phyloP scores from a whole-genome alignment of 2,888 invertebrate genomes.

The Neoaliturus tenellus region DNA sequence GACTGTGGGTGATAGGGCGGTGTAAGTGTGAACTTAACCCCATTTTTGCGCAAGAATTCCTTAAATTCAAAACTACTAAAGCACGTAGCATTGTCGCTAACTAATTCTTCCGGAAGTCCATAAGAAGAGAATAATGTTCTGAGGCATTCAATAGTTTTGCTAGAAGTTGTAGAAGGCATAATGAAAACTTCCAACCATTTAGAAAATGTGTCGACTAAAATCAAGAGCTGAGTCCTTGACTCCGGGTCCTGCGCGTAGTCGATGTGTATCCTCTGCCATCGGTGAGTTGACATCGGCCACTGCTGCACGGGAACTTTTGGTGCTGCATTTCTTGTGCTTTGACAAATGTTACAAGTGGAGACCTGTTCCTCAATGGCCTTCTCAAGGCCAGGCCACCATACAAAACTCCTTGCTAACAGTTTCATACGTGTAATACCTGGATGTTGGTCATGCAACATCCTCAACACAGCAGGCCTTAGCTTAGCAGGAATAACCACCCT shows the following conservation, averaged over 20 bases:
- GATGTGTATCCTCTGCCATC: constrained; percentile 4
- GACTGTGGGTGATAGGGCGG: neutral
- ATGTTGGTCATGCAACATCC: constrained; percentile 7
- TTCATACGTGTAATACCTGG: neutral
- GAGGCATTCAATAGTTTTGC: too few species aligned
- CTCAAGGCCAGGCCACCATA: neutral
- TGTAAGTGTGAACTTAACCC: neutral
- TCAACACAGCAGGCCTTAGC: neutral
- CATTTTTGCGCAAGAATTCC: too few species aligned
- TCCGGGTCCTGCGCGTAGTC: neutral
- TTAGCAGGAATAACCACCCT: constrained; percentile 3
- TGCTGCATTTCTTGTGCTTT: too few species aligned
- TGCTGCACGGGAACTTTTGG: too few species aligned
- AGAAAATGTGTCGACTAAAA: constrained; percentile 2
- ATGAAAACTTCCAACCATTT: constrained; percentile 25
- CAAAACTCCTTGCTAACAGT: neutral
- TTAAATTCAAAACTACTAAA: too few species aligned
- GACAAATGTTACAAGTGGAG: too few species aligned
- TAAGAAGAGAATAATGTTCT: too few species aligned
- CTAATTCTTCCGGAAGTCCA: too few species aligned
- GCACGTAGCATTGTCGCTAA: too few species aligned
- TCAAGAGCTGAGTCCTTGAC: neutral
- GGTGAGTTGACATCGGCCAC: too few species aligned
- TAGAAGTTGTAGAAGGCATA: too few species aligned
- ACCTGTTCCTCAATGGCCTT: neutral